Conservation (phyloP, 2,888 invertebrate genomes). For the Scelioninae gen. 2 region DNA sequence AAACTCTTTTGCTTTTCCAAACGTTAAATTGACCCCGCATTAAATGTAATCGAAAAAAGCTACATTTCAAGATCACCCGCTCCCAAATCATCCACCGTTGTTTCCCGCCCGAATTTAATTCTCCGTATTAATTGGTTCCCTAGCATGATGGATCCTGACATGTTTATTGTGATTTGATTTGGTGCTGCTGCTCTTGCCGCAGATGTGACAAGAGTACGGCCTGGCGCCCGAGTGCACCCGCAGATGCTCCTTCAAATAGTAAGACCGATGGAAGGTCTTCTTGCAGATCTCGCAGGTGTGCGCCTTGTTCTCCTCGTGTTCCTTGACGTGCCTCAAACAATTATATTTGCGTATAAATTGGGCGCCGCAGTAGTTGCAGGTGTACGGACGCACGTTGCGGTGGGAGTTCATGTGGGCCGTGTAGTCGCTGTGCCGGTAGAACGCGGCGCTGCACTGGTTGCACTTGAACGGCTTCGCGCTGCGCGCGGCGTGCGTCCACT, state of each 20-base stretch:
- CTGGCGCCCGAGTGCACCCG: constrained; percentile 88
- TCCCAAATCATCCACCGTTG: not conserved
- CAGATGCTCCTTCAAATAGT: constrained; percentile 91
- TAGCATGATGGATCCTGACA: constrained; percentile 90
- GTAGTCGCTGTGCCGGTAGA: constrained; percentile 87
- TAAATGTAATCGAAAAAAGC: no score
- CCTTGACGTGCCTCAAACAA: constrained; percentile 89
- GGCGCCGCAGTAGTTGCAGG: constrained; percentile 92
- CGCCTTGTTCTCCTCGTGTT: constrained; percentile 88
- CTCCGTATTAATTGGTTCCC: constrained; percentile 91
- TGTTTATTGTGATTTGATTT: constrained; percentile 95
- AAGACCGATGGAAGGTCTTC: constrained; percentile 90
- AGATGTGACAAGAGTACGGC: constrained; percentile 90
- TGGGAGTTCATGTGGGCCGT: constrained; percentile 91
- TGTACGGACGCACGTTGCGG: constrained; percentile 88
- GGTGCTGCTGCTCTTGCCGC: constrained; percentile 91
- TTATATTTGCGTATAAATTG: constrained; percentile 93
- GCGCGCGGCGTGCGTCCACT: constrained; percentile 91
- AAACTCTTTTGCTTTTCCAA: no score
- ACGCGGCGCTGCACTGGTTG: constrained; percentile 88
- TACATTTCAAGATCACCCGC: constrained; percentile 12
- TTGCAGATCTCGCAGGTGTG: constrained; percentile 87
- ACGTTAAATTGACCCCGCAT: no score
- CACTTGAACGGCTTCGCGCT: constrained; percentile 91
- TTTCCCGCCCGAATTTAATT: constrained; percentile 76